Conservation (phyloP, 2,113 vertebrate genomes). For the Cinclus cinclus region DNA sequence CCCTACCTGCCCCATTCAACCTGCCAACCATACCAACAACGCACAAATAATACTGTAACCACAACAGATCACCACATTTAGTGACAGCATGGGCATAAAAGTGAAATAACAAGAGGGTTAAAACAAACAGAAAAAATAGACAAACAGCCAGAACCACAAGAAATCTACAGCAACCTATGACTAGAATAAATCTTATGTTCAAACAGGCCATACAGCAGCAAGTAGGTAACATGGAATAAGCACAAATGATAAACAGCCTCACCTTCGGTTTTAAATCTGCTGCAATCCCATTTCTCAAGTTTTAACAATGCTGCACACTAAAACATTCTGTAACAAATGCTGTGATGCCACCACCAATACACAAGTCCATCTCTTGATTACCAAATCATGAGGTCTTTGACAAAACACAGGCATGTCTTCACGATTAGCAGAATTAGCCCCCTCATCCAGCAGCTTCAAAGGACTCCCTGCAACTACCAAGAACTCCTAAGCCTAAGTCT, state of each 20-base stretch:
- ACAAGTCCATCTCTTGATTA: neutral
- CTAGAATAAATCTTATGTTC: neutral
- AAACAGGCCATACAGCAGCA: neutral
- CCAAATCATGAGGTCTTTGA: neutral
- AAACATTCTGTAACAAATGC: neutral
- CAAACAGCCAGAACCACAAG: neutral
- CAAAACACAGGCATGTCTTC: neutral
- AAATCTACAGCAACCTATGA: neutral
- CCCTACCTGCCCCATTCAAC: neutral
- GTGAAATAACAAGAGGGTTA: neutral
- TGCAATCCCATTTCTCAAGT: neutral
- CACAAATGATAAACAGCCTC: neutral
- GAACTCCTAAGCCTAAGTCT: neutral
- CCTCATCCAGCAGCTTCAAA: accelerated
- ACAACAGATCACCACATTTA: neutral
- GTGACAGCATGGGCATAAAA: neutral
- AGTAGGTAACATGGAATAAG: neutral
- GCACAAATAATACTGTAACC: neutral
- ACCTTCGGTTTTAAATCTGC: neutral
- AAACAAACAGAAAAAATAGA: neutral
- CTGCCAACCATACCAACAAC: neutral
- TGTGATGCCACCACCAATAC: neutral
- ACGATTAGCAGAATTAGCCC: neutral
- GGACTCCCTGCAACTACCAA: neutral
- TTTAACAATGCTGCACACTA: neutral